Conservation (phyloP, 2,113 vertebrate genomes). For the Oreochromis tanganicae region DNA sequence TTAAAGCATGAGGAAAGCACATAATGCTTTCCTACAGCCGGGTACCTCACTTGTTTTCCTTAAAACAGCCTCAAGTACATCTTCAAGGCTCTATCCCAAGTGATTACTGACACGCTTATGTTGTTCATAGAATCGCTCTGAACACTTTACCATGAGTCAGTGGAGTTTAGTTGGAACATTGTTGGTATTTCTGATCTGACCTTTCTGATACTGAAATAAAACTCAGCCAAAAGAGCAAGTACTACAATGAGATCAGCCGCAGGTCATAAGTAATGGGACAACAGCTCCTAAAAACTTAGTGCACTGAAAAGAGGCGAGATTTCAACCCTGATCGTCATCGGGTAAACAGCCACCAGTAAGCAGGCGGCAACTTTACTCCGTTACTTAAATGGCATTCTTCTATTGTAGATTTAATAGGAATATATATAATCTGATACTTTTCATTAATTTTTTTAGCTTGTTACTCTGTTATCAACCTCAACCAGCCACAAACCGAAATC, state of each 20-base stretch:
- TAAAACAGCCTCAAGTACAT: conserved; percentile 1
- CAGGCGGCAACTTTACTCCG: background rate
- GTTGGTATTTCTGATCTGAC: background rate
- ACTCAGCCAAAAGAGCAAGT: background rate
- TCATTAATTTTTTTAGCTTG: background rate
- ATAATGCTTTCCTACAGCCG: background rate
- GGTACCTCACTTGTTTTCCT: background rate
- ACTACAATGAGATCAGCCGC: background rate
- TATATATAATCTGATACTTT: background rate
- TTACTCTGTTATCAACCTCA: background rate
- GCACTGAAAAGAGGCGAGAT: background rate
- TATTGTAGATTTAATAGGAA: background rate
- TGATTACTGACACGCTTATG: conserved; percentile 5
- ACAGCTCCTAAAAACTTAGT: background rate
- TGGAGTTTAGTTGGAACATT: background rate
- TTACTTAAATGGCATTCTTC: background rate
- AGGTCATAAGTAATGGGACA: background rate
- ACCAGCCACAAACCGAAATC: background rate
- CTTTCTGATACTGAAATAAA: background rate
- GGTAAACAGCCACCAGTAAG: background rate
- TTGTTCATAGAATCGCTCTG: background rate
- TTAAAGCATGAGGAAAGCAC: background rate
- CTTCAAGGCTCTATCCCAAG: background rate
- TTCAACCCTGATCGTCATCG: background rate
- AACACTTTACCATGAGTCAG: conserved; percentile 1